These are phyloP conservation scores for Herminia tarsipennalis DNA, from an alignment of 2,888 invertebrate species.

Conservation along the genomic window DNA sequence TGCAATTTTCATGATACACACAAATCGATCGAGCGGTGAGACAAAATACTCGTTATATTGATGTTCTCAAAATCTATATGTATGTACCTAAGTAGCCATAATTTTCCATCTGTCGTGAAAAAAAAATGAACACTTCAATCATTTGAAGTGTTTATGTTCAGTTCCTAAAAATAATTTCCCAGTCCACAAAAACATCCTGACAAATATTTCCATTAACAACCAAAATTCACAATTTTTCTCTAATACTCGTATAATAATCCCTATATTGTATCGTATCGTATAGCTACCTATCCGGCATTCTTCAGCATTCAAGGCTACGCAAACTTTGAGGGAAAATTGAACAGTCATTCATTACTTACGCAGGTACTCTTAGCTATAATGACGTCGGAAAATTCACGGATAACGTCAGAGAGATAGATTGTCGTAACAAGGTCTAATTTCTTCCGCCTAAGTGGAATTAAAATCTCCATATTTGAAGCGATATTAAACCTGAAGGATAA, in stretches of 20 bases:
- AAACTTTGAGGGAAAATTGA: conserved; percentile 13
- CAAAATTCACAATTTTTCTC: background rate
- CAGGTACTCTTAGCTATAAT: conserved; percentile 7
- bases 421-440: conserved; percentile 15
- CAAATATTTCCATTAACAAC: no score
- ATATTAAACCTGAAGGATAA: conserved; percentile 6
- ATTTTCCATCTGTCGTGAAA: no score
- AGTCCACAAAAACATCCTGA: no score
- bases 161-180: no score
- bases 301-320: conserved; percentile 5
- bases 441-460: conserved; percentile 8
- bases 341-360: conserved; percentile 20
- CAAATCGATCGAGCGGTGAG: no score
- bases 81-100: no score
- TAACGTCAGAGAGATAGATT: conserved; percentile 18
- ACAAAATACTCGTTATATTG: no score
- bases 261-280: background rate
- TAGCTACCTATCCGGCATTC: background rate
- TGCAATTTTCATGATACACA: no score
- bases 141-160: no score
- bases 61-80: no score
- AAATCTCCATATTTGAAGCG: conserved; percentile 4
- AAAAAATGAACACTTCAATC: no score
- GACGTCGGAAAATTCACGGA: conserved; percentile 14
- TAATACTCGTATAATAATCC: background rate